Percentiles rank a stretch among this genome's conserved stretches.
Evolutionary conservation across 2,888 invertebrate genomes (phyloP).

Genomic region (Formica aserva): DNA sequence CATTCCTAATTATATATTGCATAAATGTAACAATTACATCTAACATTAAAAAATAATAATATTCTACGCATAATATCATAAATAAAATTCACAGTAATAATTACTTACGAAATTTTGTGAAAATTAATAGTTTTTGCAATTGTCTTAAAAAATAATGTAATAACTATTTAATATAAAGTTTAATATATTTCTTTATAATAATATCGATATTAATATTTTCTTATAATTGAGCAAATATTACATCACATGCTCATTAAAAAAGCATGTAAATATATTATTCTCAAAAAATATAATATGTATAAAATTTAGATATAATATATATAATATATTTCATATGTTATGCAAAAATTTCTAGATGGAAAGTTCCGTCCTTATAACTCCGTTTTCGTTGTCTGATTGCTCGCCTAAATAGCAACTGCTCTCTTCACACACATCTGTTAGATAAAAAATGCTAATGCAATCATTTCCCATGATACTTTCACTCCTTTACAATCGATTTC

Average conservation of each 20-base stretch:
- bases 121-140: background rate
- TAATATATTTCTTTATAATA: background rate
- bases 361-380: conserved; percentile 51
- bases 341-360: conserved; percentile 57
- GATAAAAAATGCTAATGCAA: conserved; percentile 24
- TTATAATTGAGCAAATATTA: background rate
- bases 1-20: background rate
- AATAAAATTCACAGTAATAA: background rate
- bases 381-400: conserved; percentile 61
- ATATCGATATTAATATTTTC: background rate
- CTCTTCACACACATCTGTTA: background rate
- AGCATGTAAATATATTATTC: background rate
- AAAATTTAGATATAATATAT: background rate
- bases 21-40: background rate
- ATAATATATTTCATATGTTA: background rate
- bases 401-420: conserved; percentile 58
- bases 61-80: background rate
- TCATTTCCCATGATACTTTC: conserved; percentile 14
- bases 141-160: background rate
- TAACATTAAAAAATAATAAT: background rate
- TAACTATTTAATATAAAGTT: background rate
- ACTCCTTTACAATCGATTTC: background rate
- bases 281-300: background rate
- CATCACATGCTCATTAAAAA: background rate
- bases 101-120: background rate